Evolutionary conservation across 2,113 vertebrate species (phyloP).

Genomic region (Platichthys stellatus): DNA sequence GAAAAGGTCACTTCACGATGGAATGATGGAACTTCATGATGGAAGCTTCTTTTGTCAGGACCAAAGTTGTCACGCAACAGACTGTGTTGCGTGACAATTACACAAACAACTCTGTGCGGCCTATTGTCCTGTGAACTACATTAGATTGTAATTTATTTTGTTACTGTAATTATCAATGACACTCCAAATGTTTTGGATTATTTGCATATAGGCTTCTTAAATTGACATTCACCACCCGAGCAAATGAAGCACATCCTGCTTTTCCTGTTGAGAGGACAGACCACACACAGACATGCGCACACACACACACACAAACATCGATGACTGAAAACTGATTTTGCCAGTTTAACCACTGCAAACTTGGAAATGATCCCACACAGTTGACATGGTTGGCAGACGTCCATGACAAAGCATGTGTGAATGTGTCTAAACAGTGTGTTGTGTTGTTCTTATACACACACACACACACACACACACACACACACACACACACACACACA

Average conservation of each 20-base stretch:
- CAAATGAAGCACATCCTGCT: slow-evolving; percentile 4
- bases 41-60: too few species aligned
- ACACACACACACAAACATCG: neutral
- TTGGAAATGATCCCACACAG: neutral
- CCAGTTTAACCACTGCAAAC: neutral
- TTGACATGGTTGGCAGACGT: neutral
- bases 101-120: neutral
- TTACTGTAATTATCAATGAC: too few species aligned
- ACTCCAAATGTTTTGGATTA: neutral
- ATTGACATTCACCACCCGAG: too few species aligned
- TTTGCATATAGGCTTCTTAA: too few species aligned
- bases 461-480: neutral
- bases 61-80: neutral
- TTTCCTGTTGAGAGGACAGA: neutral
- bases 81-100: neutral
- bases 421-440: neutral
- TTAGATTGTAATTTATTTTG: too few species aligned
- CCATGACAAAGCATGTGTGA: neutral
- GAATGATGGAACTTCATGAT: too few species aligned
- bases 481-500: neutral
- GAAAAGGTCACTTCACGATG: too few species aligned
- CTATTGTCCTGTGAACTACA: neutral
- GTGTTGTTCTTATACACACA: slow-evolving; percentile 2
- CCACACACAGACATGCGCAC: neutral
- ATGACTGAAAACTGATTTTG: neutral